A percentile compares a stretch with the other conserved stretches of the same genome.
phyloP scores from a whole-genome alignment of 2,888 invertebrate species.

The Prosapia bicincta region DNA sequence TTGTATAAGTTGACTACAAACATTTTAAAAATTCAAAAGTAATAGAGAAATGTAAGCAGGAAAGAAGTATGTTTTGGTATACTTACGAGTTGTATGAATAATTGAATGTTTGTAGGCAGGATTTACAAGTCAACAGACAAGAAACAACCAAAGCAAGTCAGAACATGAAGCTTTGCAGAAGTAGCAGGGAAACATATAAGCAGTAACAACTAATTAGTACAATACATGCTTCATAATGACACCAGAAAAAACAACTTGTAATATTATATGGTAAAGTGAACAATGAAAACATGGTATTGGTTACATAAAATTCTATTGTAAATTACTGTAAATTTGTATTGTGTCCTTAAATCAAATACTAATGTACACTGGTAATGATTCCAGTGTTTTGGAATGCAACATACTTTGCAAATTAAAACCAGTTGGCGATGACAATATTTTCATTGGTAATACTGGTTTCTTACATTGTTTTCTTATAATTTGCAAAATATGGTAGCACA shows the following conservation, averaged over 20 bases:
- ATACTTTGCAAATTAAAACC: slow-evolving; percentile 31
- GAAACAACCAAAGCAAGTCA: background rate
- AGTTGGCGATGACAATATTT: slow-evolving; percentile 21
- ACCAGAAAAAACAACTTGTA: slow-evolving; percentile 30
- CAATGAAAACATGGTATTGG: slow-evolving; percentile 26
- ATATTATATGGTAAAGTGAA: slow-evolving; percentile 28
- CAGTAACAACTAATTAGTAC: slow-evolving; percentile 30
- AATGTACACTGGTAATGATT: slow-evolving; percentile 7
- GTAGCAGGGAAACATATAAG: slow-evolving; percentile 14
- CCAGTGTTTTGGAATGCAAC: slow-evolving; percentile 5
- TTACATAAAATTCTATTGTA: slow-evolving; percentile 30
- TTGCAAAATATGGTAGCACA: slow-evolving; percentile 31
- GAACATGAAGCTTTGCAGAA: background rate
- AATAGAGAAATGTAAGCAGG: background rate
- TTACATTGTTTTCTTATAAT: slow-evolving; percentile 18
- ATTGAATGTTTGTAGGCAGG: background rate
- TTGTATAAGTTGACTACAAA: background rate
- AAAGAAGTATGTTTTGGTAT: background rate
- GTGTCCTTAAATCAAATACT: slow-evolving; percentile 21
- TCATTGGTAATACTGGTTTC: slow-evolving; percentile 13
- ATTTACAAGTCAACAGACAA: background rate
- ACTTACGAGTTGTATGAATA: background rate
- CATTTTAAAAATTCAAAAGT: background rate
- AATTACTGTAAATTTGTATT: slow-evolving; percentile 24
- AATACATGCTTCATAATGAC: slow-evolving; percentile 29